phyloP scores from a whole-genome alignment of 2,113 vertebrate genomes.

The Callochromis pleurospilus region DNA sequence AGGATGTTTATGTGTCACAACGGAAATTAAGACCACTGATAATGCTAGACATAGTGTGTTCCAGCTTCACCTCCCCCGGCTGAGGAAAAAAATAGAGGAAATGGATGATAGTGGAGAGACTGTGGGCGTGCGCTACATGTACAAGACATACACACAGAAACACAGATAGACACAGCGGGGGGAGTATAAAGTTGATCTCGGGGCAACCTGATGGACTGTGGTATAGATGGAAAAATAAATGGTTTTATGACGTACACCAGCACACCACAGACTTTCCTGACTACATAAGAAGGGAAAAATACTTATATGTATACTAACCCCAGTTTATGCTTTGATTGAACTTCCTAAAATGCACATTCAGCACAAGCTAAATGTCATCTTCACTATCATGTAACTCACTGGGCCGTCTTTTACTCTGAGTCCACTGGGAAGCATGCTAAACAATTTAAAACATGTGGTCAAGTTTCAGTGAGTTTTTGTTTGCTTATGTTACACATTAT shows the following conservation, averaged over 20 bases:
- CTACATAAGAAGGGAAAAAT: neutral
- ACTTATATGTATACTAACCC: neutral
- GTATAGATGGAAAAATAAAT: slow-evolving; percentile 15
- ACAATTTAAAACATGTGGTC: neutral
- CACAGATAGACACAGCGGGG: neutral
- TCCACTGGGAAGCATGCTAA: neutral
- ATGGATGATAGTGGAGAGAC: slow-evolving; percentile 25
- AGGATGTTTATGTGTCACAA: slow-evolving; percentile 38
- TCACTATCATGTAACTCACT: neutral
- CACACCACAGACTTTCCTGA: slow-evolving; percentile 31
- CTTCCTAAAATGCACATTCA: neutral
- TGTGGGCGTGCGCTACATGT: slow-evolving; percentile 2
- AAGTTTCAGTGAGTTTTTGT: neutral
- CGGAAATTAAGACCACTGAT: slow-evolving; percentile 35
- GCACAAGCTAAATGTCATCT: neutral
- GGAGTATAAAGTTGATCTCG: neutral
- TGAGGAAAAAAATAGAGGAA: slow-evolving; percentile 7
- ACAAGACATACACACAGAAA: neutral
- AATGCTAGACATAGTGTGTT: neutral
- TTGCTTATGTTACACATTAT: neutral
- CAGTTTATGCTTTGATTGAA: neutral
- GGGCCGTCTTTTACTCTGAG: neutral
- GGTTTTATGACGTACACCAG: slow-evolving; percentile 12
- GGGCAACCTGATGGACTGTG: slow-evolving; percentile 14
- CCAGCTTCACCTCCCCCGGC: slow-evolving; percentile 19